phyloP scores from a whole-genome alignment of 2,113 vertebrate genomes.

The Chionomys nivalis region DNA sequence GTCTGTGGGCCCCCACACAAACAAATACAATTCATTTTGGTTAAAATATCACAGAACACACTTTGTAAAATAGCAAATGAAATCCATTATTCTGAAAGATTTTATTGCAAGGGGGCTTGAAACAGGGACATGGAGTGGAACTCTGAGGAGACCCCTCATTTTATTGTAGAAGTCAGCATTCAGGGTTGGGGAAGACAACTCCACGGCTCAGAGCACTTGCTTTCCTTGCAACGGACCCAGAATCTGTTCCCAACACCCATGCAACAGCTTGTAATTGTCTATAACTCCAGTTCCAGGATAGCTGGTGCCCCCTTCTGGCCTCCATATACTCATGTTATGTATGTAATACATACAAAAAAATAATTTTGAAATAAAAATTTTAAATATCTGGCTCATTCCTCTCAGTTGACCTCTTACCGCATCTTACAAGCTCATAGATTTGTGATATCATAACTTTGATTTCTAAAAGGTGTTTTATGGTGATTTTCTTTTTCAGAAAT shows the following conservation, averaged over 20 bases:
- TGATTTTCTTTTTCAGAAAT: constrained; percentile 19
- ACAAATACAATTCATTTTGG: background rate
- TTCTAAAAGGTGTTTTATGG: constrained; percentile 53
- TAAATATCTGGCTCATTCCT: background rate
- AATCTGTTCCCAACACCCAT: background rate
- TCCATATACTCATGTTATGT: background rate
- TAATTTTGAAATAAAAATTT: background rate
- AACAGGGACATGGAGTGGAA: background rate
- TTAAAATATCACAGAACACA: constrained; percentile 35
- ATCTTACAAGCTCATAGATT: constrained; percentile 36
- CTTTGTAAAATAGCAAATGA: constrained; percentile 1
- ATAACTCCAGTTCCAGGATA: background rate
- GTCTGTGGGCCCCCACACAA: too few relatives aligned
- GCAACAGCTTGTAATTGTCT: background rate
- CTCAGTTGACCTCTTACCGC: background rate
- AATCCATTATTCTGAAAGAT: background rate
- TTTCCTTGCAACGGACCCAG: background rate
- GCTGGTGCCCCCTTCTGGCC: background rate
- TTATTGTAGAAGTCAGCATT: background rate
- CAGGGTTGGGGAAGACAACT: background rate
- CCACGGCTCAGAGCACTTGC: background rate
- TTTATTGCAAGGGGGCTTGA: background rate
- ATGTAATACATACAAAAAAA: background rate
- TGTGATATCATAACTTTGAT: constrained; percentile 49
- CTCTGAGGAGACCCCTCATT: background rate